Evolutionary conservation across 2,888 invertebrate genomes (phyloP).

Genomic region (Cataglyphis albicans): DNA sequence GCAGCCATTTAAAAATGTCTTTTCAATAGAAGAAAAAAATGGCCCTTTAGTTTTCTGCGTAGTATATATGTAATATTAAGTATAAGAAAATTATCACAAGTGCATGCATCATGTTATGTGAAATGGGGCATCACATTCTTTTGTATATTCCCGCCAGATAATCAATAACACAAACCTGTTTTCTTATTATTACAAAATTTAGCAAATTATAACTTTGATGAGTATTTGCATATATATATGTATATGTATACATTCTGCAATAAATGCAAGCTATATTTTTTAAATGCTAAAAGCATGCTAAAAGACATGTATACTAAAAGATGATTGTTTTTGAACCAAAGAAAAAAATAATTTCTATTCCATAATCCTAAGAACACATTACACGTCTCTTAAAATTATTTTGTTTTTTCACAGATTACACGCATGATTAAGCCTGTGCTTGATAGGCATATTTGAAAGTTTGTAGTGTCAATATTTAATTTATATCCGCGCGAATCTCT

Average conservation of each 20-base stretch:
- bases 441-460: conserved; percentile 3
- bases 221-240: not conserved
- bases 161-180: not conserved
- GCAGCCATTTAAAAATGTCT: too few relatives aligned
- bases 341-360: not conserved
- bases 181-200: not conserved
- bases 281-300: not conserved
- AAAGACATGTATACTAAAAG: not conserved
- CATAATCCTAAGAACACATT: conserved; percentile 36
- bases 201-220: not conserved
- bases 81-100: conserved; percentile 42
- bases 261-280: not conserved
- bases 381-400: conserved; percentile 25
- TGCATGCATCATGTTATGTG: conserved; percentile 29
- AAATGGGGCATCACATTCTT: conserved; percentile 27
- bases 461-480: conserved; percentile 17
- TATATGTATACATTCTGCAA: not conserved
- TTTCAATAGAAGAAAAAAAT: too few relatives aligned
- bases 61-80: conserved; percentile 15
- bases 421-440: not conserved
- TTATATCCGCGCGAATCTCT: not conserved
- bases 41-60: too few relatives aligned
- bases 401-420: conserved; percentile 16
- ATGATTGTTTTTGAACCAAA: not conserved
- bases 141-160: not conserved